Evolutionary conservation across 2,797 vertebrate genomes (phyloP).

Genomic region (Morelia viridis): DNA sequence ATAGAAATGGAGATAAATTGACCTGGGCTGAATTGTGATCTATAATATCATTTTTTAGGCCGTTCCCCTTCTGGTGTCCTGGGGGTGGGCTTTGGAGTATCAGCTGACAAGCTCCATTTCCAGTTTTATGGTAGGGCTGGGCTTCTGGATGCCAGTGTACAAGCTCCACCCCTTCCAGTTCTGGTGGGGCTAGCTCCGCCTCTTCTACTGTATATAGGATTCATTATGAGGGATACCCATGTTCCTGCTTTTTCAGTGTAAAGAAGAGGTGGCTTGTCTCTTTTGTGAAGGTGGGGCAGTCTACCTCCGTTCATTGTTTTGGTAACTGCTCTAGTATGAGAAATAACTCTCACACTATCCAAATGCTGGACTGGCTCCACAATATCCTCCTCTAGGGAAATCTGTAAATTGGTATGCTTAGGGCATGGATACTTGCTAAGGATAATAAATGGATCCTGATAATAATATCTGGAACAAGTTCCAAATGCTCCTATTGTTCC

Average conservation of each 20-base stretch:
- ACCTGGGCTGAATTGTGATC: not conserved
- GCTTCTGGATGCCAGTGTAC: not conserved
- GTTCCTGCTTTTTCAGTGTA: not conserved
- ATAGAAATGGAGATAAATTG: not conserved
- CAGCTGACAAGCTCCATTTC: not conserved
- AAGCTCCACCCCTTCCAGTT: not conserved
- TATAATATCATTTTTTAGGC: not conserved
- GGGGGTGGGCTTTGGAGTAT: not conserved
- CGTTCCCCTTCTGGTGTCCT: not conserved
- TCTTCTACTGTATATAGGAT: not conserved
- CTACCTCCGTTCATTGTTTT: not conserved
- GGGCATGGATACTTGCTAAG: constrained; percentile 14
- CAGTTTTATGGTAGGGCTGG: not conserved
- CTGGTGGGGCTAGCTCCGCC: not conserved
- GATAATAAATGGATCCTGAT: constrained; percentile 44
- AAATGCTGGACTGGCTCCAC: constrained; percentile 15
- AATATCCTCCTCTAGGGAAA: not conserved
- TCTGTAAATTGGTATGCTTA: not conserved
- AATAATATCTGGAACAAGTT: constrained; percentile 42
- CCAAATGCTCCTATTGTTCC: constrained; percentile 38
- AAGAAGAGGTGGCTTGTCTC: not conserved
- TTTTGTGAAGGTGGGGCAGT: not conserved
- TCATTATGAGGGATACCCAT: not conserved
- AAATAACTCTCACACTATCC: not conserved
- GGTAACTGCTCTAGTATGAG: not conserved